These are phyloP conservation scores for Dorcus hopei DNA, from an alignment of 2,888 invertebrate species.

Conservation along the genomic window DNA sequence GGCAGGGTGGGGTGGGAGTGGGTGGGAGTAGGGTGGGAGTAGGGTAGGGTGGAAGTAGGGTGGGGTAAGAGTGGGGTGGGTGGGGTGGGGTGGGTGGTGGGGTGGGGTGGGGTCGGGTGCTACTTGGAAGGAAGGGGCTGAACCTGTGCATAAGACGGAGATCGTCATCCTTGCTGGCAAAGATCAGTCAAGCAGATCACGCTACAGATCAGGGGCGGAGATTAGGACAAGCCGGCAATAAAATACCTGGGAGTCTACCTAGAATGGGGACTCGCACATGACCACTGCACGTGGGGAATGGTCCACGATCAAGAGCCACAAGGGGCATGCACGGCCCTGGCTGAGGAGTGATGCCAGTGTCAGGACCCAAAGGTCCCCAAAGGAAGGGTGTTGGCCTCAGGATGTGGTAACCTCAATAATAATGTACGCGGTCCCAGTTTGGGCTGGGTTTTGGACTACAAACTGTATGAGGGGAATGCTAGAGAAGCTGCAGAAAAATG, in stretches of 20 bases:
- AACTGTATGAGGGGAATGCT: background rate
- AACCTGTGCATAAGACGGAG: conserved; percentile 8
- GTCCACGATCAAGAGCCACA: no score
- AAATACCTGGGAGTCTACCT: no score
- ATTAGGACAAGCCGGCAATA: conserved; percentile 16
- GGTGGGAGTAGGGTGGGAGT: no score
- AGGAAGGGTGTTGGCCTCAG: background rate
- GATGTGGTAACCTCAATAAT: conserved; percentile 3
- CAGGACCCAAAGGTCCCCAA: background rate
- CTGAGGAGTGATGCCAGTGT: background rate
- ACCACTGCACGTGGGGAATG: conserved; percentile 11
- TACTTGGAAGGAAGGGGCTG: conserved; percentile 9
- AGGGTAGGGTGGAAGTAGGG: no score
- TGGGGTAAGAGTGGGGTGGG: no score
- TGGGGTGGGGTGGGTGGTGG: no score
- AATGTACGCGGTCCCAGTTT: background rate
- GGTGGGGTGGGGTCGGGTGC: conserved; percentile 6
- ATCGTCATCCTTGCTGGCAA: conserved; percentile 7
- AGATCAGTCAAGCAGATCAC: conserved; percentile 7
- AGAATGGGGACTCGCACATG: conserved; percentile 12
- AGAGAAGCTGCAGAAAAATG: no score
- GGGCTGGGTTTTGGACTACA: background rate
- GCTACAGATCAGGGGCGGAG: conserved; percentile 14
- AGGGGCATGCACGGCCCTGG: background rate
- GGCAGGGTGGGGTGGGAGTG: no score